These are phyloP conservation scores for Hydractinia symbiolongicarpus DNA, from an alignment of 30 jellyfish, hydroid and myxozoan species.

Conservation along the genomic window DNA sequence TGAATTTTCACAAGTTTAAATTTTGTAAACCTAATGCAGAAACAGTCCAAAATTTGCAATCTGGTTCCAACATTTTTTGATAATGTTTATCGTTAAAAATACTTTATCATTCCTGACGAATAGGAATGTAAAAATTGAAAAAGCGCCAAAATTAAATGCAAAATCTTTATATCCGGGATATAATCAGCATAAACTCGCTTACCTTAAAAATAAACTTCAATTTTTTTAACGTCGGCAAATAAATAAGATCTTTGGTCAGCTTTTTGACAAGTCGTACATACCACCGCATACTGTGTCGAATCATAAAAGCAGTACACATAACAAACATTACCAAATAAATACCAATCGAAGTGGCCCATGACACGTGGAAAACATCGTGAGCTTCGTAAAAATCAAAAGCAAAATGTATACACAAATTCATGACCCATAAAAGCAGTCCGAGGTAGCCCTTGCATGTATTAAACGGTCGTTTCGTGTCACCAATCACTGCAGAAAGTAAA, in stretches of 20 bases:
- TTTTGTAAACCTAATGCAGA: too few species aligned
- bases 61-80: too few species aligned
- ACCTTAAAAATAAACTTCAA: slow-evolving; percentile 26
- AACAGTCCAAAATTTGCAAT: too few species aligned
- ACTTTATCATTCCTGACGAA: too few species aligned
- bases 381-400: slow-evolving; percentile 43
- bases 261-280: slow-evolving; percentile 13
- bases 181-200: background rate
- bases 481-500: slow-evolving; percentile 16
- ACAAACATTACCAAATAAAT: slow-evolving; percentile 19
- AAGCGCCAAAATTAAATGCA: too few species aligned
- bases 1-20: too few species aligned
- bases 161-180: too few species aligned
- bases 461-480: slow-evolving; percentile 29
- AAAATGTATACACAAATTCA: slow-evolving; percentile 27
- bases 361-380: slow-evolving; percentile 25
- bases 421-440: slow-evolving; percentile 24
- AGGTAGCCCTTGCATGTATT: slow-evolving; percentile 28
- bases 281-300: slow-evolving; percentile 24
- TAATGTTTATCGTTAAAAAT: too few species aligned
- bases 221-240: slow-evolving; percentile 13
- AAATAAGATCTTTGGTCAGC: slow-evolving; percentile 16
- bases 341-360: slow-evolving; percentile 47
- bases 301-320: slow-evolving; percentile 5
- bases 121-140: too few species aligned